Base-by-base conservation (phyloP, 2,113 vertebrate genomes). In the Callaeas wilsoni region DNA sequence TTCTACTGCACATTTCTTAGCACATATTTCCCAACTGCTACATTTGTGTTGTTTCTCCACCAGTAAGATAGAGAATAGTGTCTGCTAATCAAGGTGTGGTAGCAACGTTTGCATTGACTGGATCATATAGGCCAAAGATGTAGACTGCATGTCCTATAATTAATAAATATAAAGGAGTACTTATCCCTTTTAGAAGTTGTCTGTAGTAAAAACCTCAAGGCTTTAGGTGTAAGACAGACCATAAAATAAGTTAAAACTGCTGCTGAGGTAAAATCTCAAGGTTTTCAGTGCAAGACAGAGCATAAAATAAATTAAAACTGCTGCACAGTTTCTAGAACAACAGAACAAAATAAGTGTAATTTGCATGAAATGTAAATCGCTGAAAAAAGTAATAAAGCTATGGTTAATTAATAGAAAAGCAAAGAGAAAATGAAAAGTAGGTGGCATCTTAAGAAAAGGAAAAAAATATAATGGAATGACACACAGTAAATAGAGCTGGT, bases 391-490 rank as follows among this genome's bases (percentile, higher is more conserved):
- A 79, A 52, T 39, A 78, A 87, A 57, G 2, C 10, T 46, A 39
- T 35, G 6, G 9, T 52, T 87, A 77, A 44, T 74, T 49, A 79
- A 55, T 9, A 59, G 16, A 69, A 91, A 93, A 78, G 6, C 5
- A 55, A 78, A 63, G 19, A 69, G 6, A 35, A 59, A 76, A 69
- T 63, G 2, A 26, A 75, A 89, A 76, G 3, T 71, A 70, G 7
- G 3, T 2, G 3, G 0, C 14, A 75, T 42, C 37, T 6, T 11
- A 32, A 37, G 37, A 89, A 39, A 20, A 39, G 1, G 0, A 1
- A 49, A 56, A 57, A 63, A 32, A n/a, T 7, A 35, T 1, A 89
- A 52, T 10, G 1, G 7, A 84, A 37, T 55, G 56, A 35, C 7
- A 71, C 3, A 49, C 3, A 46, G 3, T 27, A 84, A 84, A 42